Evolutionary conservation across 2,113 vertebrate species (phyloP).

Genomic region (Podiceps cristatus): DNA sequence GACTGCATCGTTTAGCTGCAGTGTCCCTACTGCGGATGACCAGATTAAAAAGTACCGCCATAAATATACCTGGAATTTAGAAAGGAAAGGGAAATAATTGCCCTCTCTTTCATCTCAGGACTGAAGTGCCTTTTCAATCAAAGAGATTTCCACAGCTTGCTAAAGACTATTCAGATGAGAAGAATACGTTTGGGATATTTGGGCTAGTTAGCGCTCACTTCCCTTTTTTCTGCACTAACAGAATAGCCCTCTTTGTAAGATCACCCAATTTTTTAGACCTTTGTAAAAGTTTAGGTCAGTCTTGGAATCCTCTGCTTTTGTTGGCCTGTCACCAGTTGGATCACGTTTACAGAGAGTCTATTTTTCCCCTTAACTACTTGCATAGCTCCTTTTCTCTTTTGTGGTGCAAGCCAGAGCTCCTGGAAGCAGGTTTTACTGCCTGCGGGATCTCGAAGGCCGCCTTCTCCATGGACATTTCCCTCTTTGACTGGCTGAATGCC

Average conservation of each 20-base stretch:
- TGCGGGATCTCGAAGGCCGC: not conserved
- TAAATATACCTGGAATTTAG: not conserved
- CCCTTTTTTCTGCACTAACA: not conserved
- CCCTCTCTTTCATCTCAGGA: conserved; percentile 28
- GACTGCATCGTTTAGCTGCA: not conserved
- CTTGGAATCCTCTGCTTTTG: conserved; percentile 44
- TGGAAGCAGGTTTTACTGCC: conserved; percentile 40
- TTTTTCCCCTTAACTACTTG: not conserved
- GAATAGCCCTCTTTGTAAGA: conserved; percentile 40
- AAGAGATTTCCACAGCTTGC: conserved; percentile 10
- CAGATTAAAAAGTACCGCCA: not conserved
- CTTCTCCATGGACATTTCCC: not conserved
- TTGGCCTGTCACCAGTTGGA: conserved; percentile 51
- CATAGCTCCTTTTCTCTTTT: conserved; percentile 22
- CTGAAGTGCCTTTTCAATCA: conserved; percentile 40
- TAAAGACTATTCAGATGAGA: conserved; percentile 51
- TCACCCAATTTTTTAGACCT: not conserved
- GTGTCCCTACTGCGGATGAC: not conserved
- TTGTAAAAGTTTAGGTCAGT: conserved; percentile 22
- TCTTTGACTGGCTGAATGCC: not conserved
- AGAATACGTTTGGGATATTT: conserved; percentile 28
- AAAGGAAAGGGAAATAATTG: conserved; percentile 47
- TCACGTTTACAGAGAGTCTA: not conserved
- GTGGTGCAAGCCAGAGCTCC: conserved; percentile 4
- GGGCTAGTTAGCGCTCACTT: conserved; percentile 20